Base-by-base conservation (phyloP, 1,140 invertebrate genomes). In the Oncopodura yosiiana region DNA sequence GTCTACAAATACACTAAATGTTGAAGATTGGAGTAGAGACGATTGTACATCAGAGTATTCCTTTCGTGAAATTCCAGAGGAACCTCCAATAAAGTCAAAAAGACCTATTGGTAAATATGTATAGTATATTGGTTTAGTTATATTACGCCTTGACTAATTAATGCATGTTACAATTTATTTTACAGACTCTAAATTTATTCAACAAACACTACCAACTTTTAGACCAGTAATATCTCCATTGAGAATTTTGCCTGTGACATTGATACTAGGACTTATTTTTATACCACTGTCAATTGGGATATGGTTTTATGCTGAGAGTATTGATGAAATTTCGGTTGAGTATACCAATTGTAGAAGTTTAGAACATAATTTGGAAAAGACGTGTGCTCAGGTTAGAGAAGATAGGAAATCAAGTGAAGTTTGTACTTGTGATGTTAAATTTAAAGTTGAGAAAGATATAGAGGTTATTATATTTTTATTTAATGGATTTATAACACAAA, bases 161-260 rank as follows among this genome's bases (percentile, higher is more conserved):
- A 26, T 3, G 5, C 29, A n/a, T n/a, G 30, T 1, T n/a, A 3
- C 16, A 24, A 18, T 55, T 53, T 43, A 5, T 57, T 29, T 54
- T 51, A 57, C 70, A 96, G 94, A 93, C 74, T 94, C 89, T 70
- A 87, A 87, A 59, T 97, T 99, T 67, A 96, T 96, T 69, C 95
- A 99, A 68, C 95, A 99, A 73, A 82, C 87, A 60, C 73, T 99
- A 64, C 93, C 93, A 68, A 92, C 94, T 62, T 98, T 94, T 94
- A 94, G 98, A 68, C 95, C 95, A 2, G 94, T 98, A 56, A 73
- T 98, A n/a, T 97, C 93, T 46, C 93, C 94, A 49, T 86, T 87
- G 26, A 97, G 91, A 18, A 94, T 98, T 9, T 71, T 98, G 52
- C 94, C 94, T 4, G 88, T 90, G 5, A 95, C 99, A 69, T 94